Conservation (phyloP, 2,888 invertebrate genomes). For the Mesochorus sp. region DNA sequence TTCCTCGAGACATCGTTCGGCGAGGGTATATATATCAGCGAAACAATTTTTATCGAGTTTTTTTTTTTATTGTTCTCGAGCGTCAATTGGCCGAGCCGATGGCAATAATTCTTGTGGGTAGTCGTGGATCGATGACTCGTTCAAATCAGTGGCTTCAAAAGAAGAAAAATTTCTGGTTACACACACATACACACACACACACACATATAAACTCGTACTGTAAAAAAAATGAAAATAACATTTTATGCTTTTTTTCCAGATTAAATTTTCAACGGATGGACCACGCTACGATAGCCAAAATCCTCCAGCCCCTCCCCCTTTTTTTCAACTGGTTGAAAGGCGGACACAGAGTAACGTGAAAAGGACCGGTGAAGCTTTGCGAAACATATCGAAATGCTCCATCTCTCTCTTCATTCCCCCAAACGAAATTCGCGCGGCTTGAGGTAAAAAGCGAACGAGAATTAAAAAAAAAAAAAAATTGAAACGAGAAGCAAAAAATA, state of each 20-base stretch:
- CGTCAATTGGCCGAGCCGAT: too few relatives aligned
- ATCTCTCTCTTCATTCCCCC: constrained; percentile 34
- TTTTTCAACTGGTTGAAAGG: constrained; percentile 53
- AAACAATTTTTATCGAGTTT: too few relatives aligned
- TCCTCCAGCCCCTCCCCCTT: constrained; percentile 13
- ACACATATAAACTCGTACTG: neutral
- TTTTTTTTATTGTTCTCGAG: too few relatives aligned
- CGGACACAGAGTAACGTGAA: constrained; percentile 58
- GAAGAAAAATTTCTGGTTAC: too few relatives aligned
- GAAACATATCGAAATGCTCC: constrained; percentile 70
- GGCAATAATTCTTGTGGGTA: too few relatives aligned
- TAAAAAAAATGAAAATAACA: neutral
- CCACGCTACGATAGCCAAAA: neutral
- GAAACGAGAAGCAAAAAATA: too few relatives aligned
- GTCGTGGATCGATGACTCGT: too few relatives aligned
- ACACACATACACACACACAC: too few relatives aligned
- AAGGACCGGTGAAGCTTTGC: neutral
- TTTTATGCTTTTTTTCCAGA: constrained; percentile 16
- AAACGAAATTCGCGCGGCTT: constrained; percentile 64
- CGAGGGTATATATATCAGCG: too few relatives aligned
- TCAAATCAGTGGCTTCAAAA: too few relatives aligned
- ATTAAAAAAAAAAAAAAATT: too few relatives aligned
- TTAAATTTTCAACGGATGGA: constrained; percentile 28
- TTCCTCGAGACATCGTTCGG: too few relatives aligned
- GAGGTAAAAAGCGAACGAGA: constrained; percentile 67